Evolutionary conservation across 92 coral and sea anemone species (phyloP).

Genomic region (Zoanthus sociatus): DNA sequence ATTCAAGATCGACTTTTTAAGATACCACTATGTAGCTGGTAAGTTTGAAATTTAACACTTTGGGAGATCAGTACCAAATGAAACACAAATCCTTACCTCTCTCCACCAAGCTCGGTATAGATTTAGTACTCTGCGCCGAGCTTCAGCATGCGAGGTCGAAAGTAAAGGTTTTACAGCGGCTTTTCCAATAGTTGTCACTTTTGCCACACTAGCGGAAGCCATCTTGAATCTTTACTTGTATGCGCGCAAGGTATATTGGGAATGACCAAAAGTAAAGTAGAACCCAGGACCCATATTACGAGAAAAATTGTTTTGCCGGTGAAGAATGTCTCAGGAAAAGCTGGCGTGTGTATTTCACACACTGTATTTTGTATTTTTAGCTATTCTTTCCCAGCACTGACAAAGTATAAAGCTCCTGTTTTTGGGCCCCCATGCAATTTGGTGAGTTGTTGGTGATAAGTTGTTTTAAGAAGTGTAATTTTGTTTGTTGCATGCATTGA

Average conservation of each 20-base stretch:
- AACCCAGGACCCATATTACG: not conserved
- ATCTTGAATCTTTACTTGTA: slow-evolving; percentile 71
- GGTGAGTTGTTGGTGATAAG: no score
- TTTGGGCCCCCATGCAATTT: no score
- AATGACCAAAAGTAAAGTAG: not conserved
- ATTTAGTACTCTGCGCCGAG: slow-evolving; percentile 95
- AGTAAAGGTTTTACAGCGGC: slow-evolving; percentile 97
- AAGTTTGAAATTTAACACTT: not conserved
- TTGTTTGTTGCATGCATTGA: no score
- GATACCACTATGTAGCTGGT: not conserved
- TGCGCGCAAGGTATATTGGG: slow-evolving; percentile 39
- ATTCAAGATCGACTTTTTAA: not conserved
- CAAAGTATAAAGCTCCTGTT: no score
- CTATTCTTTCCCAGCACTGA: no score
- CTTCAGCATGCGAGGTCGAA: slow-evolving; percentile 95
- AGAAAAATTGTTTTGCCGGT: no score
- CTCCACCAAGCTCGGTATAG: slow-evolving; percentile 99
- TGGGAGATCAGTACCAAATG: not conserved
- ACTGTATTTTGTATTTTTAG: no score
- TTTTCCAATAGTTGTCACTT: slow-evolving; percentile 71
- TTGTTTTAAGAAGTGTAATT: no score
- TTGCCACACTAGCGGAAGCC: slow-evolving; percentile 93
- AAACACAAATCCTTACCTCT: slow-evolving; percentile 77
- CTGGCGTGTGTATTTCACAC: no score
- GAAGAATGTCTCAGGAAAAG: no score